Evolutionary conservation across 1,140 invertebrate genomes (phyloP).

Genomic region (Homarus americanus): DNA sequence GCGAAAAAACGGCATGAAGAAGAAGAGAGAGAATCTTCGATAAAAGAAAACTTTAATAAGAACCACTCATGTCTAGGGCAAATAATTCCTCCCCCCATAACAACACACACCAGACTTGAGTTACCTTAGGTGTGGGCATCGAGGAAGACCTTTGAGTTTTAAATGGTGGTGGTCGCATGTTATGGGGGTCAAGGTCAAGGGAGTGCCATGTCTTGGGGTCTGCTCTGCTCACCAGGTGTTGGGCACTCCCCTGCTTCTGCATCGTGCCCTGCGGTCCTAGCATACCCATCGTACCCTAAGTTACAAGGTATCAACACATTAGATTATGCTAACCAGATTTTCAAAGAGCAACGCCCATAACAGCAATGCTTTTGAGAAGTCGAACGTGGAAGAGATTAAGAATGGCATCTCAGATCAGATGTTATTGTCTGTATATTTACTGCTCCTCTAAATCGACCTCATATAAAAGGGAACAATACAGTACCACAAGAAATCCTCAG

Average conservation of each 20-base stretch:
- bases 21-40: not conserved
- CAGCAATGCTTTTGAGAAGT: slow-evolving; percentile 4
- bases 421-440: not conserved
- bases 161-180: slow-evolving; percentile 85
- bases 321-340: not conserved
- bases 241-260: slow-evolving; percentile 48
- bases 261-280: slow-evolving; percentile 18
- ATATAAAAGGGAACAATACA: not conserved
- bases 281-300: slow-evolving; percentile 38
- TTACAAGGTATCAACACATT: slow-evolving; percentile 17
- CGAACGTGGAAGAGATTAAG: not conserved
- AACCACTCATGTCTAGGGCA: not conserved
- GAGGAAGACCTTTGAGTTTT: slow-evolving; percentile 94
- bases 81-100: slow-evolving; percentile 17
- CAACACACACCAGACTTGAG: slow-evolving; percentile 74
- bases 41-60: not conserved
- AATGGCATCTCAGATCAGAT: not conserved
- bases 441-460: not conserved
- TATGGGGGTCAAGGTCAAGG: slow-evolving; percentile 81
- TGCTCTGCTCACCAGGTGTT: slow-evolving; percentile 61
- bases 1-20: slow-evolving; percentile 13
- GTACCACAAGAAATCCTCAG: not conserved
- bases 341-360: not conserved
- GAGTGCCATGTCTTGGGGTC: slow-evolving; percentile 81
- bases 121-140: slow-evolving; percentile 87